Conservation (phyloP, 2,797 vertebrate genomes). For the Acrossocheilus wenchowensis region DNA sequence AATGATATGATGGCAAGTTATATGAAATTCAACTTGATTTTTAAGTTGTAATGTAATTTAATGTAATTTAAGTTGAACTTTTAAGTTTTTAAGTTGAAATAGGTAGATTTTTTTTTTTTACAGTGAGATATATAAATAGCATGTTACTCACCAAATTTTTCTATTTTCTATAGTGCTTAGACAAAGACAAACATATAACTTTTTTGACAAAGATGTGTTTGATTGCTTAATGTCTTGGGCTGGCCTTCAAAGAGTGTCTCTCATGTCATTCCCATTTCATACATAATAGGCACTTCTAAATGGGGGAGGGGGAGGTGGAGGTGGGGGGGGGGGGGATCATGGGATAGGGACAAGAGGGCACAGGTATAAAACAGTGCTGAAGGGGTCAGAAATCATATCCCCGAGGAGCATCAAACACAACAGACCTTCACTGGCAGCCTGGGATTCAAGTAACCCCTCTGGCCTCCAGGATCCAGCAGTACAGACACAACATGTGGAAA, state of each 20-base stretch:
- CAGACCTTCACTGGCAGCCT: conserved; percentile 5
- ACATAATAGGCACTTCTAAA: conserved; percentile 36
- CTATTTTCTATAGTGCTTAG: not conserved
- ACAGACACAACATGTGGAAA: conserved; percentile 73
- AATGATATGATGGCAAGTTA: too few relatives aligned
- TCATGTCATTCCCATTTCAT: not conserved
- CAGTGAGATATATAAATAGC: not conserved
- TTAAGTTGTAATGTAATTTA: not conserved
- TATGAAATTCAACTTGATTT: not conserved
- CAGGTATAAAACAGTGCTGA: conserved; percentile 46
- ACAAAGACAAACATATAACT: not conserved
- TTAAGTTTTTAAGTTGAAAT: too few relatives aligned
- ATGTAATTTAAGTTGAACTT: too few relatives aligned
- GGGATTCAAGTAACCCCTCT: not conserved
- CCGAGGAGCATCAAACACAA: conserved; percentile 14
- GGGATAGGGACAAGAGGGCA: conserved; percentile 30
- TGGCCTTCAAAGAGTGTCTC: not conserved
- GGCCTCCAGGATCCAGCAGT: not conserved
- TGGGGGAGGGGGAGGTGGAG: conserved; percentile 10
- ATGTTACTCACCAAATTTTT: not conserved
- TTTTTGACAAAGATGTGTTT: not conserved
- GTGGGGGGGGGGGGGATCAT: conserved; percentile 43
- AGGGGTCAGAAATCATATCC: conserved; percentile 48
- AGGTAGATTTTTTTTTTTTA: not conserved
- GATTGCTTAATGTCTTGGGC: not conserved